These are phyloP conservation scores for Neodiprion pinetum DNA, from an alignment of 1,140 invertebrate genomes.

Conservation along the genomic window DNA sequence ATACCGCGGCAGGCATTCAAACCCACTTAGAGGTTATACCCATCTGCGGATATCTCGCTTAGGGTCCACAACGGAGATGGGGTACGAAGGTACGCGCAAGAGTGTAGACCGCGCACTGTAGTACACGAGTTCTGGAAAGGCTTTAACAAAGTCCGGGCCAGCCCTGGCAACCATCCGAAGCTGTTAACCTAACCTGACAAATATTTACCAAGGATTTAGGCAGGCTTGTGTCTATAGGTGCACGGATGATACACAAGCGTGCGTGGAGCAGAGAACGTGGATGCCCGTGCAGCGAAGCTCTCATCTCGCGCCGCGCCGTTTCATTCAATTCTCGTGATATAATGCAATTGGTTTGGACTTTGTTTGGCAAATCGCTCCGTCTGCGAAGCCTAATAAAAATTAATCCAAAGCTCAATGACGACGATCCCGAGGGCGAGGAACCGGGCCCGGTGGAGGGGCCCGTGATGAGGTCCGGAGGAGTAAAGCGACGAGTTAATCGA, in stretches of 20 bases:
- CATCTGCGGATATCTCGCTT: slow-evolving; percentile 39
- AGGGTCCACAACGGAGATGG: slow-evolving; percentile 32
- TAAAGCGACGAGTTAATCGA: slow-evolving; percentile 23
- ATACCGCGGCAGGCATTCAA: slow-evolving; percentile 20
- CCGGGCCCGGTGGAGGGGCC: not conserved
- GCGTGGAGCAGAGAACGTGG: not conserved
- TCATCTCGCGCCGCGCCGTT: not conserved
- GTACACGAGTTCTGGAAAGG: not conserved
- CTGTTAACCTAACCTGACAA: not conserved
- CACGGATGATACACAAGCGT: too few species aligned
- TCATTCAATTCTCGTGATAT: not conserved
- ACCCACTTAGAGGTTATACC: slow-evolving; percentile 28
- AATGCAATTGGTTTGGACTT: not conserved
- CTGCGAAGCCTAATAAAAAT: not conserved
- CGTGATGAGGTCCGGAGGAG: slow-evolving; percentile 6
- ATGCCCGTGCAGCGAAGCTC: not conserved
- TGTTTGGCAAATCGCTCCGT: slow-evolving; percentile 2
- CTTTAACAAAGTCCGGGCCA: not conserved
- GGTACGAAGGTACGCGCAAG: slow-evolving; percentile 34
- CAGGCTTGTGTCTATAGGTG: not conserved
- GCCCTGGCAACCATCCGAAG: not conserved
- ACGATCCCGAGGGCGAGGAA: not conserved
- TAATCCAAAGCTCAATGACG: not conserved
- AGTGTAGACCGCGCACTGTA: slow-evolving; percentile 19
- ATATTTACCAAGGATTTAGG: slow-evolving; percentile 1